Percentiles rank a stretch among this genome's conserved stretches.
phyloP scores from a whole-genome alignment of 2,888 invertebrate species.

The Lagria hirta region DNA sequence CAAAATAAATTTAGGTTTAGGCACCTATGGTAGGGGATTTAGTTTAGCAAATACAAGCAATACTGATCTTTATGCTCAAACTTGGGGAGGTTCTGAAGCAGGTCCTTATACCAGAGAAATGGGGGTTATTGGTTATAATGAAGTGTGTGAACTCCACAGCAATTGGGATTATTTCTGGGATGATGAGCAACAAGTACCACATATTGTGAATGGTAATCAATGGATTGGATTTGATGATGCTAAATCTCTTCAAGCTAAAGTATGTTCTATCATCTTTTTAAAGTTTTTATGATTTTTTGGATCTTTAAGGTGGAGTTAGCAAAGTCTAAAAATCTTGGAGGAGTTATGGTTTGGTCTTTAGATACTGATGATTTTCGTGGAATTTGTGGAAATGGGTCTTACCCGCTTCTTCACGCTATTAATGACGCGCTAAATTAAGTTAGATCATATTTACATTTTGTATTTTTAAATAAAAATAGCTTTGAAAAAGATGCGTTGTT shows the following conservation, averaged over 20 bases:
- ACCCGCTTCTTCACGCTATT: constrained; percentile 33
- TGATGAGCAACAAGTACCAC: constrained; percentile 57
- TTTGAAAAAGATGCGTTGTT: too few species aligned
- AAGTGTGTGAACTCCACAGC: constrained; percentile 53
- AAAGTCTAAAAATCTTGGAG: constrained; percentile 51
- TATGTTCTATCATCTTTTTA: too few species aligned
- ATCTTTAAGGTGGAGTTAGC: constrained; percentile 39
- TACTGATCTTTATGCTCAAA: constrained; percentile 59
- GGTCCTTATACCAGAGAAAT: constrained; percentile 65
- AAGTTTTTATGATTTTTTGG: background rate
- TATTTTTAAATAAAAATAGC: too few species aligned
- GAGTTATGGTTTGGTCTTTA: constrained; percentile 75
- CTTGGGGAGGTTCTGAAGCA: constrained; percentile 60
- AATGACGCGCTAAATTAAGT: constrained; percentile 20
- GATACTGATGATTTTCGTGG: constrained; percentile 75
- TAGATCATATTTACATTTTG: too few species aligned
- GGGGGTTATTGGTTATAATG: constrained; percentile 76
- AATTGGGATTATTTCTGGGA: constrained; percentile 41
- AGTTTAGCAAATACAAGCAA: constrained; percentile 56
- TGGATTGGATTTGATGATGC: constrained; percentile 72
- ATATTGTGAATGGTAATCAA: constrained; percentile 58
- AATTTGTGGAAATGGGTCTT: constrained; percentile 55
- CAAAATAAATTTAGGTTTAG: constrained; percentile 71
- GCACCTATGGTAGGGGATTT: constrained; percentile 71
- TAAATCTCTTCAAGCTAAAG: too few species aligned